Evolutionary conservation across 2,113 vertebrate species (phyloP).

Genomic region (Xiphophorus hellerii): DNA sequence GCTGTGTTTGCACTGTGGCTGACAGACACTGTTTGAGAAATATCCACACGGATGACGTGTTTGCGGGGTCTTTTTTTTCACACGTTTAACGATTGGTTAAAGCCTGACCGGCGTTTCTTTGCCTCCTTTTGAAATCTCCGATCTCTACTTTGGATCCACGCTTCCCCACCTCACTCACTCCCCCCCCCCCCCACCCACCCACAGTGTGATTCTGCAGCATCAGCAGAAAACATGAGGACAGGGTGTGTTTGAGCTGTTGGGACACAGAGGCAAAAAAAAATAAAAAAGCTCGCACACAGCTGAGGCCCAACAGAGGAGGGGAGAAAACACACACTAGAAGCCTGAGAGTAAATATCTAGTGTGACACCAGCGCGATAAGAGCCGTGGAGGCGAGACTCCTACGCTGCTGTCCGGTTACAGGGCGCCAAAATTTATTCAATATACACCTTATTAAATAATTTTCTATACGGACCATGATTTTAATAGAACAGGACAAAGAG

Average conservation of each 20-base stretch:
- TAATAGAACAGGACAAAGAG: no score
- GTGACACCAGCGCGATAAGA: slow-evolving; percentile 64
- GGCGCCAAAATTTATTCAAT: background rate
- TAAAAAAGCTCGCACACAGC: slow-evolving; percentile 17
- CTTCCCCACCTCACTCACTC: rapidly evolving
- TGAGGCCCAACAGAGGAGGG: slow-evolving; percentile 6
- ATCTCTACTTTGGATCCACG: slow-evolving; percentile 38
- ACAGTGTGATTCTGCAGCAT: slow-evolving; percentile 48
- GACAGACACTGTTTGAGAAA: slow-evolving; percentile 41
- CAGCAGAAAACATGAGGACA: slow-evolving; percentile 49
- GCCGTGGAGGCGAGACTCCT: slow-evolving; percentile 2
- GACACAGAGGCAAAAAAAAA: slow-evolving; percentile 4
- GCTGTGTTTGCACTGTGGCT: slow-evolving; percentile 71
- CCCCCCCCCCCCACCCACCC: background rate
- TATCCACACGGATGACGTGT: slow-evolving; percentile 6
- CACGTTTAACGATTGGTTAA: background rate
- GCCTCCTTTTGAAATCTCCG: background rate
- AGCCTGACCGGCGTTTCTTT: background rate
- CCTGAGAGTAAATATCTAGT: slow-evolving; percentile 38
- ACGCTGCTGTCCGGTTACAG: background rate
- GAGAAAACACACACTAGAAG: background rate
- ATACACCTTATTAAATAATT: no score
- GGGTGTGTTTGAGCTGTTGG: slow-evolving; percentile 55
- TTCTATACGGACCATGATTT: no score
- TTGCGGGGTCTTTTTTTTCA: background rate